Evolutionary conservation across 2,797 vertebrate genomes (phyloP).

Genomic region (Ispidina lecontei): DNA sequence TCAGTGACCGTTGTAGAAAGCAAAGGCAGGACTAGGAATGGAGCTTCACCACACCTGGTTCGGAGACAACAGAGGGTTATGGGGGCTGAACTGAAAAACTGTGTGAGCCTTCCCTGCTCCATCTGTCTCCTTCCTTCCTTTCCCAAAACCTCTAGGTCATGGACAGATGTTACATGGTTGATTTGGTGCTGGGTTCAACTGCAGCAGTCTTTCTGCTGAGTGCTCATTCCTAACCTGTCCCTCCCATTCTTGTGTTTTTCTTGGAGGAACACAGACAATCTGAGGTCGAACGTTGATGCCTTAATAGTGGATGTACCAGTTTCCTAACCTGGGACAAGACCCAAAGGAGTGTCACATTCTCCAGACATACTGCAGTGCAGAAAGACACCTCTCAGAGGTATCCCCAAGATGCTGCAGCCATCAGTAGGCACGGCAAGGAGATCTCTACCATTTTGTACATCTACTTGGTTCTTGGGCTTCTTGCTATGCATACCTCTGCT

Average conservation of each 20-base stretch:
- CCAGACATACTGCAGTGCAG: constrained; percentile 31
- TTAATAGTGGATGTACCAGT: constrained; percentile 70
- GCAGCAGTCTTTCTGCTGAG: constrained; percentile 31
- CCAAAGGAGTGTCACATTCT: constrained; percentile 51
- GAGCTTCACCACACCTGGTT: background rate
- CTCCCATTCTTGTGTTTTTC: background rate
- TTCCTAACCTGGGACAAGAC: constrained; percentile 58
- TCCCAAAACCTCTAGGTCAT: background rate
- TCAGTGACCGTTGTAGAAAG: background rate
- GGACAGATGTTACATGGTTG: constrained; percentile 26
- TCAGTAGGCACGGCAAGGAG: background rate
- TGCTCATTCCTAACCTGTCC: constrained; percentile 23
- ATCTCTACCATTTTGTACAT: constrained; percentile 38
- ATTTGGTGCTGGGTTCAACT: constrained; percentile 22
- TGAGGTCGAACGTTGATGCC: constrained; percentile 71
- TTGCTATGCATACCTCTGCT: constrained; percentile 48
- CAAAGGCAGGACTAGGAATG: background rate
- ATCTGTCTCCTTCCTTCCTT: background rate
- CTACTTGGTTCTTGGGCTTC: constrained; percentile 49
- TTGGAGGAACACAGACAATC: constrained; percentile 33
- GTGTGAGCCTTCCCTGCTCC: background rate
- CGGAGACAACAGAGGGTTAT: background rate
- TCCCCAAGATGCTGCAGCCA: constrained; percentile 50
- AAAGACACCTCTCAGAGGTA: constrained; percentile 7
- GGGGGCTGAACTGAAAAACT: constrained; percentile 19